Evolutionary conservation across 2,888 invertebrate genomes (phyloP).

Genomic region (Pandemis corylana): DNA sequence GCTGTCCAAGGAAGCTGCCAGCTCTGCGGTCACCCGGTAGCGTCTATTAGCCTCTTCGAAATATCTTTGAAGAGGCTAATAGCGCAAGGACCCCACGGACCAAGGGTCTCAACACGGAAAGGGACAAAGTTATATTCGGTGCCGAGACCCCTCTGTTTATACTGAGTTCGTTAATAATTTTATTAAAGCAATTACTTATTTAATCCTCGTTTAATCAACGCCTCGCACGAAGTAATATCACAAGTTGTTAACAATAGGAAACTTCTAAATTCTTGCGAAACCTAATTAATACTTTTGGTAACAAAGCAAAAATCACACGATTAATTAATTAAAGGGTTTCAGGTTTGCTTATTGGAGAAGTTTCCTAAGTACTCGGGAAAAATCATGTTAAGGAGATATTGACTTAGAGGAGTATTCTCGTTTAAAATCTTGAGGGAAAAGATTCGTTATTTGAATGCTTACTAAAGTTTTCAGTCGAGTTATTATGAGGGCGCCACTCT

Average conservation of each 20-base stretch:
- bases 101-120: too few species aligned
- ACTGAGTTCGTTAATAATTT: not conserved
- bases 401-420: not conserved
- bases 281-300: slow-evolving; percentile 35
- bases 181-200: not conserved
- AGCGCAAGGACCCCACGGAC: too few species aligned
- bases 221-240: slow-evolving; percentile 19
- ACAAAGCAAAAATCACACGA: slow-evolving; percentile 33
- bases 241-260: slow-evolving; percentile 12
- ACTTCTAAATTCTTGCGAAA: slow-evolving; percentile 19
- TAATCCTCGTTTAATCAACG: not conserved
- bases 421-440: too few species aligned
- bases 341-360: slow-evolving; percentile 31
- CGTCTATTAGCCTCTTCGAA: too few species aligned
- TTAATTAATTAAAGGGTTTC: slow-evolving; percentile 32
- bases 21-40: too few species aligned
- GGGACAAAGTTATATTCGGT: too few species aligned
- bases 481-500: too few species aligned
- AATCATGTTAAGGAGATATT: not conserved
- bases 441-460: too few species aligned
- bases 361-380: slow-evolving; percentile 21
- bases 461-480: too few species aligned
- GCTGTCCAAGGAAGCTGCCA: too few species aligned
- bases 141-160: too few species aligned
- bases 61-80: too few species aligned